These are phyloP conservation scores for Melipona quadrifasciata DNA, from an alignment of 1,140 invertebrate genomes.

Conservation along the genomic window DNA sequence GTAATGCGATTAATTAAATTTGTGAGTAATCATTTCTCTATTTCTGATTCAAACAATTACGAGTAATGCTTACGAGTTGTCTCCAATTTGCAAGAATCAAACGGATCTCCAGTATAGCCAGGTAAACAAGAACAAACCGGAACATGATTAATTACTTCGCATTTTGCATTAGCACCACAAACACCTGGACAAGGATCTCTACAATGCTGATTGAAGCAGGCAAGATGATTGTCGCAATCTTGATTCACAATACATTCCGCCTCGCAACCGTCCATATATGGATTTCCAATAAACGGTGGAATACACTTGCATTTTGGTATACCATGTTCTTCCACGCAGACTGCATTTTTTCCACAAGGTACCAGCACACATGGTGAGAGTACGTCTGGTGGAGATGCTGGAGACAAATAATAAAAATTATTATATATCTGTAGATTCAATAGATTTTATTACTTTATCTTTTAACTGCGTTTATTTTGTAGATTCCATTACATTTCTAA, in stretches of 20 bases:
- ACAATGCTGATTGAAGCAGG: slow-evolving; percentile 93
- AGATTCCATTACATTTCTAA: too few species aligned
- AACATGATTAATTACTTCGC: slow-evolving; percentile 90
- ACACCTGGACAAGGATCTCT: slow-evolving; percentile 92
- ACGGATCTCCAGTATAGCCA: slow-evolving; percentile 91
- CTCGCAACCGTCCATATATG: slow-evolving; percentile 88
- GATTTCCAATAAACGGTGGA: slow-evolving; percentile 92
- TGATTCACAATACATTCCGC: slow-evolving; percentile 91
- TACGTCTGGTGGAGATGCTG: slow-evolving; percentile 70
- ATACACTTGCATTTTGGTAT: slow-evolving; percentile 90
- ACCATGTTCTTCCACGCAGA: slow-evolving; percentile 87
- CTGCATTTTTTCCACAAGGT: slow-evolving; percentile 91
- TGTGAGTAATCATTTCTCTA: too few species aligned
- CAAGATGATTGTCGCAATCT: slow-evolving; percentile 89
- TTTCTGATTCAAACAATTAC: background rate
- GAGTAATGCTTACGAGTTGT: slow-evolving; percentile 65
- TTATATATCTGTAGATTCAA: too few species aligned
- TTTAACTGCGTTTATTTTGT: too few species aligned
- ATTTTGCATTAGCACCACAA: slow-evolving; percentile 90
- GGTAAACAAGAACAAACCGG: slow-evolving; percentile 90
- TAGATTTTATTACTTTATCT: too few species aligned
- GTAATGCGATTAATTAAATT: background rate
- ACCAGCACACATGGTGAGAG: slow-evolving; percentile 89
- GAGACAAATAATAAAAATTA: background rate
- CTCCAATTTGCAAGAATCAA: slow-evolving; percentile 87